Conservation (phyloP, 2,113 vertebrate genomes). For the Ammodytes dubius region DNA sequence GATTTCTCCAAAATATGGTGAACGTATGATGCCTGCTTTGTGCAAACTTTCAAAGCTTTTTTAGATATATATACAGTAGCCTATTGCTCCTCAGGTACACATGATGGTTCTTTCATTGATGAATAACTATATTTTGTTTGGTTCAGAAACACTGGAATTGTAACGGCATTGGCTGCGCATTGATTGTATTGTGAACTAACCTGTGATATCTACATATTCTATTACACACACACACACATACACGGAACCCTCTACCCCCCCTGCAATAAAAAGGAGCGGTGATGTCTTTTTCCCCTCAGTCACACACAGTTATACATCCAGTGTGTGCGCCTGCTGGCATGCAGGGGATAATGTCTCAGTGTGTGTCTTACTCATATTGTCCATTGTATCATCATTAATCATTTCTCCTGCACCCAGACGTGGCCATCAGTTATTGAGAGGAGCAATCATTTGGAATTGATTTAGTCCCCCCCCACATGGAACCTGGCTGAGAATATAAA, state of each 20-base stretch:
- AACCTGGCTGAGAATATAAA: constrained; percentile 73
- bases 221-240: constrained; percentile 23
- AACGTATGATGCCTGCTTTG: not conserved
- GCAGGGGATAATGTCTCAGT: constrained; percentile 68
- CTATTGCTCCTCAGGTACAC: not conserved
- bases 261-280: constrained; percentile 35
- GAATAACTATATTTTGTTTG: not conserved
- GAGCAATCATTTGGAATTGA: constrained; percentile 84
- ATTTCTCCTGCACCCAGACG: constrained; percentile 74
- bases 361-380: constrained; percentile 80
- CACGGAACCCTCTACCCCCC: constrained; percentile 13
- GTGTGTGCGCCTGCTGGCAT: constrained; percentile 52
- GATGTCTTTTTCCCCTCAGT: constrained; percentile 55
- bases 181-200: not conserved
- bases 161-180: not conserved
- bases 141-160: not conserved
- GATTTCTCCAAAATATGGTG: not conserved
- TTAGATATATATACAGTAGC: not conserved
- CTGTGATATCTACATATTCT: constrained; percentile 1
- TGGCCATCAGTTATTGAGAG: constrained; percentile 81
- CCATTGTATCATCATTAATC: constrained; percentile 82
- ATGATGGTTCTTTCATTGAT: not conserved
- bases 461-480: constrained; percentile 70
- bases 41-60: not conserved
- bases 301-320: constrained; percentile 43